phyloP scores from a whole-genome alignment of 2,888 invertebrate genomes.

The Hirtodrosophila duncani region DNA sequence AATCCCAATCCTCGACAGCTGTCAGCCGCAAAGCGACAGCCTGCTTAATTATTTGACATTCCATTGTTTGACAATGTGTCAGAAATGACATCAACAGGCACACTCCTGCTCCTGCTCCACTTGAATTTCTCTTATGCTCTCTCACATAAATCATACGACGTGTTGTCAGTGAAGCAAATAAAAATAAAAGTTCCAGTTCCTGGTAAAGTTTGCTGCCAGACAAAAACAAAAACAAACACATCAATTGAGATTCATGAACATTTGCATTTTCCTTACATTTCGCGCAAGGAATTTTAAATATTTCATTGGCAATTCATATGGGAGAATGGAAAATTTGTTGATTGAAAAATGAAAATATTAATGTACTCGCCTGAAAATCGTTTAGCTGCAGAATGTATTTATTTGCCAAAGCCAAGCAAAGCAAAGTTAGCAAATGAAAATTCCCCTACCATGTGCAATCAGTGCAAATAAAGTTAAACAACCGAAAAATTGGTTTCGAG shows the following conservation, averaged over 20 bases:
- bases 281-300: slow-evolving; percentile 30
- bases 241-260: slow-evolving; percentile 26
- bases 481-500: too few relatives aligned
- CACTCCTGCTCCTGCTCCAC: too few relatives aligned
- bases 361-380: too few relatives aligned
- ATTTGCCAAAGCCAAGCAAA: too few relatives aligned
- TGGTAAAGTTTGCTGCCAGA: background rate
- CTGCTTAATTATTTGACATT: background rate
- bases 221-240: slow-evolving; percentile 7
- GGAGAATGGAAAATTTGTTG: too few relatives aligned
- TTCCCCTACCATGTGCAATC: too few relatives aligned
- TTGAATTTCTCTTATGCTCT: background rate
- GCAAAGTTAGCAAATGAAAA: too few relatives aligned
- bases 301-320: slow-evolving; percentile 31
- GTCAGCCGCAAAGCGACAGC: background rate
- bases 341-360: too few relatives aligned
- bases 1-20: background rate
- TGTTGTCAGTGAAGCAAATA: background rate
- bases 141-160: slow-evolving; percentile 16
- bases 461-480: too few relatives aligned
- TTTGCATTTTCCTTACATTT: slow-evolving; percentile 13
- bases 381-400: too few relatives aligned
- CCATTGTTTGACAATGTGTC: background rate
- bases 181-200: slow-evolving; percentile 1
- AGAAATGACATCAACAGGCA: background rate